Evolutionary conservation across 2,797 vertebrate genomes (phyloP).

Genomic region (Petrocephalus schoutedeni): DNA sequence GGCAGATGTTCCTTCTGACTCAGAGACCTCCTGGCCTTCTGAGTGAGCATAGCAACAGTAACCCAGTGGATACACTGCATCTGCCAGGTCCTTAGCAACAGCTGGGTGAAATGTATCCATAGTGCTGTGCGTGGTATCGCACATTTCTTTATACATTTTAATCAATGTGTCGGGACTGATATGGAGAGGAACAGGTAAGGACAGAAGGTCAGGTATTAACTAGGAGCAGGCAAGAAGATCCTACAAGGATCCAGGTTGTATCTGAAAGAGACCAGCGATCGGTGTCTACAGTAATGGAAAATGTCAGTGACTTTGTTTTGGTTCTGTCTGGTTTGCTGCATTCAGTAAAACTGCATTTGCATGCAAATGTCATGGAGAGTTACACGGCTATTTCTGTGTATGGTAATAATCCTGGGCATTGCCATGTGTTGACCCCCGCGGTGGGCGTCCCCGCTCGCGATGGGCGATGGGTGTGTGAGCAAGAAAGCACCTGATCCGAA

Average conservation of each 20-base stretch:
- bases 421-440: background rate
- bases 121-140: background rate
- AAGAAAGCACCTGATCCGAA: background rate
- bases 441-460: too few relatives aligned
- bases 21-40: background rate
- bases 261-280: background rate
- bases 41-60: slow-evolving; percentile 5
- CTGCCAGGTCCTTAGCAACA: background rate
- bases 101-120: background rate
- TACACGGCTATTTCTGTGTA: background rate
- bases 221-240: background rate
- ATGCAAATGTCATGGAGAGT: background rate
- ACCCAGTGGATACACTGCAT: background rate
- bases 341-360: background rate
- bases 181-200: background rate
- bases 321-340: background rate
- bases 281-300: background rate
- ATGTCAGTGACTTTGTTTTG: background rate
- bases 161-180: background rate
- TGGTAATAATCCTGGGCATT: background rate
- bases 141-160: background rate
- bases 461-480: background rate
- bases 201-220: background rate
- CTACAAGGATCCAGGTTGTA: background rate
- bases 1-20: background rate